Percentiles rank a stretch among this genome's conserved stretches.
Evolutionary conservation across 2,888 invertebrate species (phyloP).

Genomic region (Pandemis corylana): DNA sequence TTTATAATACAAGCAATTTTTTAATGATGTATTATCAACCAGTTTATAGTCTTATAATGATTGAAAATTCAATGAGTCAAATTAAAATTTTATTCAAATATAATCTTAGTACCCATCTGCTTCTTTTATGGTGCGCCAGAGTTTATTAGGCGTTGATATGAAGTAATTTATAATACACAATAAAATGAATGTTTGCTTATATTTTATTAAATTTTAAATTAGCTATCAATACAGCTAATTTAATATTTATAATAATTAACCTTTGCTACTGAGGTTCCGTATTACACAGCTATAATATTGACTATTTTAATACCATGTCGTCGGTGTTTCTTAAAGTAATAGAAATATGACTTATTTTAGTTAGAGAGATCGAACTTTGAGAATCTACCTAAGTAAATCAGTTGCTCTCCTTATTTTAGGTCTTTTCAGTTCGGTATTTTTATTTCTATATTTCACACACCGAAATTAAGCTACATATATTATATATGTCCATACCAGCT

Average conservation of each 20-base stretch:
- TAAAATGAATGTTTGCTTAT: conserved; percentile 23
- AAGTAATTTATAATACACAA: conserved; percentile 37
- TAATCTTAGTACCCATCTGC: conserved; percentile 32
- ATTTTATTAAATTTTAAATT: conserved; percentile 10
- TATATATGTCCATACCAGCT: too few relatives aligned
- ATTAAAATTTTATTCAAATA: conserved; percentile 48
- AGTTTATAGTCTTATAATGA: conserved; percentile 41
- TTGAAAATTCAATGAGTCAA: conserved; percentile 47
- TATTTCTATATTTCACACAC: too few relatives aligned
- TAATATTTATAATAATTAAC: conserved; percentile 17
- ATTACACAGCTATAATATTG: conserved; percentile 11
- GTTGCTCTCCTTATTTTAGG: too few relatives aligned
- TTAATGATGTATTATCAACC: conserved; percentile 33
- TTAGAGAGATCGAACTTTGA: too few relatives aligned
- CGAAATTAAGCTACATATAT: too few relatives aligned
- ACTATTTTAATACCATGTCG: background rate
- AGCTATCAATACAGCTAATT: conserved; percentile 2
- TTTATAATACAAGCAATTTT: conserved; percentile 20
- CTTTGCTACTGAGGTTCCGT: conserved; percentile 22
- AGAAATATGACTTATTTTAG: background rate
- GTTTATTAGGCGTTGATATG: conserved; percentile 33
- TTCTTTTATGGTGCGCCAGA: conserved; percentile 20
- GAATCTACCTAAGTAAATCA: too few relatives aligned
- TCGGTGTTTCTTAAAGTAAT: background rate
- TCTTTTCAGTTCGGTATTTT: too few relatives aligned